phyloP scores from a whole-genome alignment of 1,140 invertebrate species.

The Plutomurus gul region DNA sequence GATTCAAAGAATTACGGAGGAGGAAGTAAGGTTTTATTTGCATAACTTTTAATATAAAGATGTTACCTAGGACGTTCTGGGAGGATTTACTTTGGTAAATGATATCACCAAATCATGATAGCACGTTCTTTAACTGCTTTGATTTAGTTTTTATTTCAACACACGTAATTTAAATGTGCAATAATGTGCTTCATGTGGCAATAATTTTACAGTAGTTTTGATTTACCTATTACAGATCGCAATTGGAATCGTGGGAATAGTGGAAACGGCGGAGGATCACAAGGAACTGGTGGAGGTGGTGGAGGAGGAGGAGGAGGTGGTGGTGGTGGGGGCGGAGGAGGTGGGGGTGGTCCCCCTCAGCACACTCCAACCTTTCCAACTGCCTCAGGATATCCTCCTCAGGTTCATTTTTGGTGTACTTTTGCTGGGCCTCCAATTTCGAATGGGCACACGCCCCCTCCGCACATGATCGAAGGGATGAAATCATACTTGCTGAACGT shows the following conservation, averaged over 20 bases:
- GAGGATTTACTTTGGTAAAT: not conserved
- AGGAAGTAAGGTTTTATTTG: not conserved
- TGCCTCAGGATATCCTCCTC: conserved; percentile 51
- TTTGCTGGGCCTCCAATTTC: conserved; percentile 53
- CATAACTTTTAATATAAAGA: not conserved
- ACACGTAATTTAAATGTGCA: too few species aligned
- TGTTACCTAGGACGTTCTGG: too few species aligned
- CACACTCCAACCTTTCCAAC: conserved; percentile 21
- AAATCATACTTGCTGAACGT: conserved; percentile 51
- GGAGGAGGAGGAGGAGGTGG: not conserved
- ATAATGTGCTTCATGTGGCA: too few species aligned
- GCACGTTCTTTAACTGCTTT: too few species aligned
- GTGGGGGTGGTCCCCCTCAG: not conserved
- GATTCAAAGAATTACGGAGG: conserved; percentile 39
- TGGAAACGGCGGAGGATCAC: conserved; percentile 35
- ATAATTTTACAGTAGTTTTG: too few species aligned
- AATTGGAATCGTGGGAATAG: conserved; percentile 45
- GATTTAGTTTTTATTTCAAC: too few species aligned
- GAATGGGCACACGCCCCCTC: conserved; percentile 52
- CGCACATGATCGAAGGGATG: conserved; percentile 54
- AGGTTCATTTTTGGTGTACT: conserved; percentile 54
- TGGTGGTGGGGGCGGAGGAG: conserved; percentile 1
- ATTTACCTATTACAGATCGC: conserved; percentile 1
- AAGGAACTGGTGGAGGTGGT: conserved; percentile 19
- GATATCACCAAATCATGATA: not conserved